Base-by-base conservation (phyloP, 2,888 invertebrate genomes). In the Nowickia ferox region DNA sequence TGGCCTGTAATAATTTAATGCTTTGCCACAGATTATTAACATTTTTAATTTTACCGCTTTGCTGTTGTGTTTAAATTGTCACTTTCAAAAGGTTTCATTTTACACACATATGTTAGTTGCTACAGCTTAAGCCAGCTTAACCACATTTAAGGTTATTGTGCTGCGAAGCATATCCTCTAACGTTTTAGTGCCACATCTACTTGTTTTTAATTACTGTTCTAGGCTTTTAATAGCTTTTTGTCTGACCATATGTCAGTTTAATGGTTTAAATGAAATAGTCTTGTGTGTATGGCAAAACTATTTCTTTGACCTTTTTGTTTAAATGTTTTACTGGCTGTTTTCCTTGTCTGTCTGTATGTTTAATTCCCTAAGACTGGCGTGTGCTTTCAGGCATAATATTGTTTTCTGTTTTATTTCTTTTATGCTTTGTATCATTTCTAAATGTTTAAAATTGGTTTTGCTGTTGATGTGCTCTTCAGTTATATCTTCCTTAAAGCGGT, bases 321-420 rank as follows among this genome's bases (percentile, higher is more conserved):
- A 46, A 57, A 46, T 57, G 19, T 68, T 59, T 57, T 30, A 30
- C 30, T 30, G 30, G 30, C 6, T 30, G 6, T 30, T n/a, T 30
- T 30, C 30, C 6, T 30, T 30, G 30, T 30, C 30, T 44, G 42
- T 19, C 46, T 30, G 30, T 30, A 30, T 30, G 30, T 72, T 4
- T 61, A 79, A 79, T 44, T 44, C 53, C 22, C 51, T 79, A 13
- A 79, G 44, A 13, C 44, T 55, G 71, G 22, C 44, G 44, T 79
- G 53, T 63, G 3, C 53, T 40, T 17, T 71, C 55, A 65, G 15
- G 38, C 63, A 13, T 71, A 30, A 55, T 72, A 79, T 71, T 72
- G 65, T 55, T 77, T 46, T 46, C 9, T 44, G 17, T 38, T 55
- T 2, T 48, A 1, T 68, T 68, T 68, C 30, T 59, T 68, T 51